Conservation (phyloP, 1,140 invertebrate species). For the Conus ventricosus region DNA sequence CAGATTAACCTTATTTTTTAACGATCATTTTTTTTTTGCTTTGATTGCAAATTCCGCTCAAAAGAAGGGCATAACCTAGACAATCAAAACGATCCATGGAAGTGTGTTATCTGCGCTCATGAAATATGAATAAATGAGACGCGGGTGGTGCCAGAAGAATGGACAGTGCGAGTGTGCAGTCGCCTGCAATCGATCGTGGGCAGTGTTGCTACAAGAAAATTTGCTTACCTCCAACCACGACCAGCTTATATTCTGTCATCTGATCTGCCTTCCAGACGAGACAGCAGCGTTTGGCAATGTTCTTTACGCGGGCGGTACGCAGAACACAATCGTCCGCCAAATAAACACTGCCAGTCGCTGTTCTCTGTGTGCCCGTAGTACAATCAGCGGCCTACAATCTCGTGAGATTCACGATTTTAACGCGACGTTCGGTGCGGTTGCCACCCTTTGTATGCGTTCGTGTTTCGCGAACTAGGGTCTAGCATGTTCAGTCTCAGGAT, state of each 20-base stretch:
- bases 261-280: neutral
- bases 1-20: no score
- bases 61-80: no score
- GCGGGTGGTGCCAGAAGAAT: neutral
- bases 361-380: neutral
- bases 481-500: no score
- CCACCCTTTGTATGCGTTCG: neutral
- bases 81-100: neutral
- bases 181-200: neutral
- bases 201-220: neutral
- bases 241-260: conserved; percentile 7
- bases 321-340: neutral
- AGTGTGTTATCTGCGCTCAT: neutral
- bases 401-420: conserved; percentile 1
- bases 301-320: neutral
- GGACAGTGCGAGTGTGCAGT: neutral
- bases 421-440: neutral
- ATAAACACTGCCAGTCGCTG: neutral
- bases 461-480: neutral
- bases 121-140: neutral
- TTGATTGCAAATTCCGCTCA: no score
- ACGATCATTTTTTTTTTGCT: no score
- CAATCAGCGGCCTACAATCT: neutral
- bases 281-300: neutral
- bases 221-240: neutral